These are phyloP conservation scores for Armadillidium nasatum DNA, from an alignment of 1,140 invertebrate genomes.

Conservation along the genomic window DNA sequence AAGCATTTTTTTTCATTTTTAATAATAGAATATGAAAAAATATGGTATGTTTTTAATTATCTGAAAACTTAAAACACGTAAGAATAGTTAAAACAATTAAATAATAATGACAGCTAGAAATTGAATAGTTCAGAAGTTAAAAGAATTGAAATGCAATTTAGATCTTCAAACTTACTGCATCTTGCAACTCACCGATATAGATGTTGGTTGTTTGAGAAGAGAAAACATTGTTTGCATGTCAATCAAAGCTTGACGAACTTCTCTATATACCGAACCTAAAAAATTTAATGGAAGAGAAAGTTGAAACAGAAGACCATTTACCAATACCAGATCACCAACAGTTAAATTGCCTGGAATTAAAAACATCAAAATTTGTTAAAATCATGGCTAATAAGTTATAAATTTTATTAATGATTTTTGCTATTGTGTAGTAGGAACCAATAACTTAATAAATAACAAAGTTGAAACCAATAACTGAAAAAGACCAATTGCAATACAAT, in stretches of 20 bases:
- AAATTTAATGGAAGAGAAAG: constrained; percentile 93
- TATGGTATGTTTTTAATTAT: too few species aligned
- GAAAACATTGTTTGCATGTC: constrained; percentile 99
- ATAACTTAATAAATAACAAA: neutral
- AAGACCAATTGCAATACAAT: too few species aligned
- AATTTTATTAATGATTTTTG: neutral
- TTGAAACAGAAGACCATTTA: constrained; percentile 96
- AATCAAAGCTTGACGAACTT: constrained; percentile 90
- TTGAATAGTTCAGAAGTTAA: too few species aligned
- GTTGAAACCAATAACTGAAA: neutral
- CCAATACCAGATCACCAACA: constrained; percentile 97
- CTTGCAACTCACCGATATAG: constrained; percentile 62
- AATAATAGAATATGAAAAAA: too few species aligned
- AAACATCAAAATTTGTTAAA: constrained; percentile 7
- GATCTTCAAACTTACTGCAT: neutral
- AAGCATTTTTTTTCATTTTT: too few species aligned
- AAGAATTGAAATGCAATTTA: too few species aligned
- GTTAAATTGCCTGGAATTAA: constrained; percentile 69
- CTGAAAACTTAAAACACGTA: too few species aligned
- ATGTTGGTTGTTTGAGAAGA: constrained; percentile 74
- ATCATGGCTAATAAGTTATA: neutral
- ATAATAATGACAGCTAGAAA: too few species aligned
- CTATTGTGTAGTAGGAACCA: neutral
- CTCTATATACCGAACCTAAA: constrained; percentile 94
- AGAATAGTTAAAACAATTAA: too few species aligned